A percentile compares a stretch with the other conserved stretches of the same genome.
phyloP scores from a whole-genome alignment of 2,113 vertebrate genomes.

The Microcebus ravelobensis region DNA sequence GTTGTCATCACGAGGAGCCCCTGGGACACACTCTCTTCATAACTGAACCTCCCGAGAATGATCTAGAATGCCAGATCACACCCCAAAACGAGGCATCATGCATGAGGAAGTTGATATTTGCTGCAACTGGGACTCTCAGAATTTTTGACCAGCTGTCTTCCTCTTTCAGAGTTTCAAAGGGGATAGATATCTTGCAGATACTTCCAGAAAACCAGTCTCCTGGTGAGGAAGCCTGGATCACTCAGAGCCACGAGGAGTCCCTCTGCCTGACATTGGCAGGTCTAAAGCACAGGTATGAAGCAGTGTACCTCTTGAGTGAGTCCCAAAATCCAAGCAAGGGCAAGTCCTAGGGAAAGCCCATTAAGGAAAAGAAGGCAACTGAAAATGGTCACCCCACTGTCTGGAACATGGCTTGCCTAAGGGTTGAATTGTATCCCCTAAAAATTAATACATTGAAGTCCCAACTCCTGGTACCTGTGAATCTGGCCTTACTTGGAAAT shows the following conservation, averaged over 20 bases:
- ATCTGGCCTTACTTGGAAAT: constrained; percentile 19
- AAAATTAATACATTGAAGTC: neutral
- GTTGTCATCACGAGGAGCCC: neutral
- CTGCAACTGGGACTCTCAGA: neutral
- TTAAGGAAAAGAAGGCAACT: neutral
- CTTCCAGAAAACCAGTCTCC: neutral
- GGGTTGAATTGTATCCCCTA: neutral
- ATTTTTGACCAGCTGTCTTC: neutral
- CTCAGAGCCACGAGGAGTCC: neutral
- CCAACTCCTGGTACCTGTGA: neutral
- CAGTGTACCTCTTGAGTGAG: neutral
- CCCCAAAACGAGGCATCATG: neutral
- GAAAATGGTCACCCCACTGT: neutral
- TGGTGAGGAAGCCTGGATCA: neutral
- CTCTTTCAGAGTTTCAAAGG: neutral
- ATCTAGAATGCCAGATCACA: neutral
- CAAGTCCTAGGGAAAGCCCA: neutral
- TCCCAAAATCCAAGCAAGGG: neutral
- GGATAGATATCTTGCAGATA: neutral
- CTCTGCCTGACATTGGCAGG: neutral
- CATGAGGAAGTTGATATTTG: neutral
- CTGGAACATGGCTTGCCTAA: neutral
- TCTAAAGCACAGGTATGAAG: neutral
- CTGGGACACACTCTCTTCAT: neutral
- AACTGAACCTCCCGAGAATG: neutral